phyloP scores from a whole-genome alignment of 2,888 invertebrate genomes.

The Thymelicus lineola region DNA sequence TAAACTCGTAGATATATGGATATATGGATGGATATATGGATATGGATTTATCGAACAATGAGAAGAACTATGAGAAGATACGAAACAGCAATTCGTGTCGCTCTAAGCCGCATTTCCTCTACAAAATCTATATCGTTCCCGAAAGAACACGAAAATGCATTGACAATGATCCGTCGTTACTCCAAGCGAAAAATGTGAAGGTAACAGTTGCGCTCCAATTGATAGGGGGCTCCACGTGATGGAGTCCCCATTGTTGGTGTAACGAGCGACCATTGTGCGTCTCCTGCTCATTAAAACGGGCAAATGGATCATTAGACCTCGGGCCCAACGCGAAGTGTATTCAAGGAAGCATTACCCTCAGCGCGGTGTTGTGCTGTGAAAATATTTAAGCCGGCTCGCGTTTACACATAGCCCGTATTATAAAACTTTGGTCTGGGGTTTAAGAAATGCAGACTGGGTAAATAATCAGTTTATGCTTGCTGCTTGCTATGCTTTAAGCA shows the following conservation, averaged over 20 bases:
- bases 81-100: too few relatives aligned
- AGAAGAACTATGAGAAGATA: too few relatives aligned
- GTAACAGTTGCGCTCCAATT: slow-evolving; percentile 27
- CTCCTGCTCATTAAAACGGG: slow-evolving; percentile 40
- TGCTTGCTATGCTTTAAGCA: too few relatives aligned
- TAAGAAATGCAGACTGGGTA: too few relatives aligned
- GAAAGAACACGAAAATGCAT: slow-evolving; percentile 20
- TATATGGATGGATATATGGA: too few relatives aligned
- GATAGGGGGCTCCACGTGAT: slow-evolving; percentile 30
- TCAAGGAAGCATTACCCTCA: slow-evolving; percentile 30
- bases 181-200: slow-evolving; percentile 14
- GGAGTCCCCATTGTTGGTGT: slow-evolving; percentile 35
- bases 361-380: slow-evolving; percentile 16
- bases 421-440: too few relatives aligned
- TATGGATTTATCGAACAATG: too few relatives aligned
- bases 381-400: slow-evolving; percentile 6
- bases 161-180: slow-evolving; percentile 20
- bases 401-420: neutral
- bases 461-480: too few relatives aligned
- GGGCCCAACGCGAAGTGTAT: slow-evolving; percentile 25
- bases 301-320: slow-evolving; percentile 35
- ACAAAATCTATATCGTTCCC: neutral
- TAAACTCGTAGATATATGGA: too few relatives aligned
- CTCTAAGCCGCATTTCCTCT: too few relatives aligned
- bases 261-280: slow-evolving; percentile 40